phyloP scores from a whole-genome alignment of 2,113 vertebrate species.

The Mus spicilegus region DNA sequence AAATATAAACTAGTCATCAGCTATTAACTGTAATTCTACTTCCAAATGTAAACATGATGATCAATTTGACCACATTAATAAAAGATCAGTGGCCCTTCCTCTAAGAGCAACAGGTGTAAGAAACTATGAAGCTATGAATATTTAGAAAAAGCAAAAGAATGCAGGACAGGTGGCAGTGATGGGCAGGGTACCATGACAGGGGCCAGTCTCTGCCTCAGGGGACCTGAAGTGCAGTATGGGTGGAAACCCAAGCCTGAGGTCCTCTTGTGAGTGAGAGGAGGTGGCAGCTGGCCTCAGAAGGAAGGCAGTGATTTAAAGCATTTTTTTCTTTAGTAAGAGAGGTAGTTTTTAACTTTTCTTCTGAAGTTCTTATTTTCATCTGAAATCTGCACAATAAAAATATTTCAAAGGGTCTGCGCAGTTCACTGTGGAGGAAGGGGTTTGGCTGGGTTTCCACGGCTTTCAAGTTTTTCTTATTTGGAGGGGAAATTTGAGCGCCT shows the following conservation, averaged over 20 bases:
- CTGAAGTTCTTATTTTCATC: conserved; percentile 78
- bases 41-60: background rate
- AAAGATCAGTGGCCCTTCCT: background rate
- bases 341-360: conserved; percentile 74
- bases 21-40: background rate
- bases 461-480: conserved; percentile 56
- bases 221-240: background rate
- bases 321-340: conserved; percentile 64
- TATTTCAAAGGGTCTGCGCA: conserved; percentile 72
- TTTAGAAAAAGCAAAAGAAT: background rate
- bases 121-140: background rate
- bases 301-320: conserved; percentile 76
- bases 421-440: conserved; percentile 22
- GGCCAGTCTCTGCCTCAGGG: background rate
- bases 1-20: background rate
- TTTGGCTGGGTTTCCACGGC: conserved; percentile 53
- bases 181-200: background rate
- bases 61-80: background rate
- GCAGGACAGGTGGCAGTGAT: background rate
- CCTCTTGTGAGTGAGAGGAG: background rate
- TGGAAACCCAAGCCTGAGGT: conserved; percentile 37
- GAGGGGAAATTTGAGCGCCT: background rate
- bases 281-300: conserved; percentile 29
- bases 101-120: background rate
- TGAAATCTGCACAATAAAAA: conserved; percentile 78